phyloP scores from a whole-genome alignment of 2,888 invertebrate genomes.

The Bhutanitis thaidina region DNA sequence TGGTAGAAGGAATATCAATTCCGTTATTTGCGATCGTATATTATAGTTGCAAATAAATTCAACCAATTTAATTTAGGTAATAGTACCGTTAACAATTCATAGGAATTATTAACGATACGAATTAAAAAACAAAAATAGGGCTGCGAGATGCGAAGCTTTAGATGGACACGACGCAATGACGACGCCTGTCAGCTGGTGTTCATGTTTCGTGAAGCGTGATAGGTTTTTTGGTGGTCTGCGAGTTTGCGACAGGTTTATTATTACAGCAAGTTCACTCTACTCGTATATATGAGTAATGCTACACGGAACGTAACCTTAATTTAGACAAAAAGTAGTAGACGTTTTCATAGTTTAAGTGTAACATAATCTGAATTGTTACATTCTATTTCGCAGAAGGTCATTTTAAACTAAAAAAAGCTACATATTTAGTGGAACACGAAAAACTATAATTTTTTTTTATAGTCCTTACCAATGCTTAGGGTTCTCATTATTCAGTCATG shows the following conservation, averaged over 20 bases:
- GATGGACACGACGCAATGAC: slow-evolving; percentile 24
- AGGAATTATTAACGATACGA: no score
- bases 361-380: not conserved
- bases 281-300: slow-evolving; percentile 46
- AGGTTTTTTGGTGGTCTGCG: slow-evolving; percentile 57
- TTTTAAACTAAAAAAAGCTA: not conserved
- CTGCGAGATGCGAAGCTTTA: not conserved
- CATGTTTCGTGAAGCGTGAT: slow-evolving; percentile 66
- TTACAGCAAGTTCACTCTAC: slow-evolving; percentile 66
- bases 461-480: no score
- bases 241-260: slow-evolving; percentile 55
- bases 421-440: no score
- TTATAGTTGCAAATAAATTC: no score
- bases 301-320: slow-evolving; percentile 33
- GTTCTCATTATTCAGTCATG: no score
- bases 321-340: slow-evolving; percentile 32
- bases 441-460: no score
- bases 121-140: not conserved
- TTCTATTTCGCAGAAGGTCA: slow-evolving; percentile 1
- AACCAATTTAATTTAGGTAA: no score
- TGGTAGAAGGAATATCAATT: slow-evolving; percentile 42
- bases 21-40: no score
- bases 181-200: slow-evolving; percentile 51
- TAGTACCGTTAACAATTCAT: no score
- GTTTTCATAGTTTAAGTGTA: slow-evolving; percentile 25